Evolutionary conservation across 2,797 vertebrate genomes (phyloP).

Genomic region (Sebastes oblongus): DNA sequence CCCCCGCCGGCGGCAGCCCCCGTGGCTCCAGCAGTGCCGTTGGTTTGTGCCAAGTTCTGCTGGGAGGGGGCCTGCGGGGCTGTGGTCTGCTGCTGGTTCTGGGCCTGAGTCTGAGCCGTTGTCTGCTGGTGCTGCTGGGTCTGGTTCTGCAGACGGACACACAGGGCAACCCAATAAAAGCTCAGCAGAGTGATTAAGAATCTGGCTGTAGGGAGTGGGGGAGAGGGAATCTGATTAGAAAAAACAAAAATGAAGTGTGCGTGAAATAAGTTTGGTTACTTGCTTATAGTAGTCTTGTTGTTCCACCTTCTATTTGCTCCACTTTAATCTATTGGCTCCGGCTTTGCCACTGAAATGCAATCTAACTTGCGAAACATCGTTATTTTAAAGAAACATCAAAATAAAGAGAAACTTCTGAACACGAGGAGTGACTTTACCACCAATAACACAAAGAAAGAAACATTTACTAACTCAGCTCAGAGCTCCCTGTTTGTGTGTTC

Average conservation of each 20-base stretch:
- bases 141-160: slow-evolving; percentile 65
- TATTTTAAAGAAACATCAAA: background rate
- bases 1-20: slow-evolving; percentile 72
- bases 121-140: slow-evolving; percentile 79
- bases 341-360: background rate
- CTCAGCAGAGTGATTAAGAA: background rate
- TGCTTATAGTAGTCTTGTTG: background rate
- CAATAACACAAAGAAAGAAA: background rate
- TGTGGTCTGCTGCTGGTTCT: slow-evolving; percentile 85
- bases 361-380: background rate
- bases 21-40: slow-evolving; percentile 84
- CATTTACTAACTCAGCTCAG: background rate
- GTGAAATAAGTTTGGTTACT: background rate
- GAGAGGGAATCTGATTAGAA: background rate
- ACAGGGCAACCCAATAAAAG: background rate
- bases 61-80: slow-evolving; percentile 85
- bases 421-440: background rate
- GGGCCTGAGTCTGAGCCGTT: slow-evolving; percentile 79
- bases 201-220: background rate
- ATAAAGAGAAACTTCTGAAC: background rate
- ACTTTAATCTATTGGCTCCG: background rate
- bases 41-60: slow-evolving; percentile 91
- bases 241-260: background rate
- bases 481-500: background rate
- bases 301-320: background rate